A percentile compares a stretch with the other conserved stretches of the same genome.
These are phyloP conservation scores for Rhincodon typus DNA, from an alignment of 2,797 vertebrate genomes.

Conservation along the genomic window DNA sequence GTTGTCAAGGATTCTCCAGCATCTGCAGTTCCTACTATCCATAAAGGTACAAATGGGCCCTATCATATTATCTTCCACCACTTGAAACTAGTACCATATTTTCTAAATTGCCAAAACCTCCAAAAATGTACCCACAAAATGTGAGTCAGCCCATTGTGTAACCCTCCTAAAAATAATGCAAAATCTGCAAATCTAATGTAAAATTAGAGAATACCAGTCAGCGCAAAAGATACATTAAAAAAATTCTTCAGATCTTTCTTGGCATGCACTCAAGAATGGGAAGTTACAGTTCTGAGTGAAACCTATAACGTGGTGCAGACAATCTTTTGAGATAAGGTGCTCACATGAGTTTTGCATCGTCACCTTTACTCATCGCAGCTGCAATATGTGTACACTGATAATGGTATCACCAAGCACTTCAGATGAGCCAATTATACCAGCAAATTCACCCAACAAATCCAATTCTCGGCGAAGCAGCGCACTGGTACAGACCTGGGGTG, in stretches of 20 bases:
- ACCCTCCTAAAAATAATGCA: too few relatives aligned
- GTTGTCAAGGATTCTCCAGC: too few relatives aligned
- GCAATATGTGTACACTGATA: not conserved
- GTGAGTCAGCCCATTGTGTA: too few relatives aligned
- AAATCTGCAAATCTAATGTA: not conserved
- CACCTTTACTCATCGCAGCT: not conserved
- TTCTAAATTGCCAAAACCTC: not conserved
- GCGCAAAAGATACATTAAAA: too few relatives aligned
- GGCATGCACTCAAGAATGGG: not conserved
- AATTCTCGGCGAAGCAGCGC: too few relatives aligned
- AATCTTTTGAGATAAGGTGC: not conserved
- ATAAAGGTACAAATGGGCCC: not conserved
- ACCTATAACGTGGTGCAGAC: not conserved
- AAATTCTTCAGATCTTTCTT: not conserved
- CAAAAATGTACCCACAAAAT: too few relatives aligned
- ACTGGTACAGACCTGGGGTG: slow-evolving; percentile 67
- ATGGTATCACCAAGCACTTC: not conserved
- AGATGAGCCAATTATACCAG: not conserved
- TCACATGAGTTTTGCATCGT: not conserved
- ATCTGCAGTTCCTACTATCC: too few relatives aligned
- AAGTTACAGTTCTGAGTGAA: not conserved
- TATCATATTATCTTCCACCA: not conserved
- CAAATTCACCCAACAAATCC: not conserved
- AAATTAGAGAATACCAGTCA: not conserved
- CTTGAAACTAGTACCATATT: not conserved